Evolutionary conservation across 1,140 invertebrate genomes (phyloP), one percentile per base, ranked within the genome.

Genomic region (Chrysomallon squamiferum): DNA sequence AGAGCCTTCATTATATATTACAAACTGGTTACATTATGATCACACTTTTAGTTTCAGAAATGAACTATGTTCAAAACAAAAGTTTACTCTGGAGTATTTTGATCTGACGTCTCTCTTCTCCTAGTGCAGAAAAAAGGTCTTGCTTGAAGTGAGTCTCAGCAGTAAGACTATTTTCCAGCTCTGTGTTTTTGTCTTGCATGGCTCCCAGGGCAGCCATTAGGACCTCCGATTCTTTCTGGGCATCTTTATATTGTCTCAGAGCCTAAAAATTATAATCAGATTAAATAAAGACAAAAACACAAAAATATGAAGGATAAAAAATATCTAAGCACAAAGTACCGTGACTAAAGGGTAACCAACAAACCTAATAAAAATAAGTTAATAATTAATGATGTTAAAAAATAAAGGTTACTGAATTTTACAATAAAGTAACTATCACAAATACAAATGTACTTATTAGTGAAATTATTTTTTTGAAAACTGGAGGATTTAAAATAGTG

Each of bases 121-220:
- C 96, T 41, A 98, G 89, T 65, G 95, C 96, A 63, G 94, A 96
- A 86, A 98, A 97, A 63, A 99, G 89, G 88, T 98, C 95, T 65
- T 98, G 89, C 87, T 98, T 98, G 84, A 98, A 92, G 66, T 95
- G 89, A 52, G 95, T 99, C 88, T 98, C 96, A 29, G 95, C 94
- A 71, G 93, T 95, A 58, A 99, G 89, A 83, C 93, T 95, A 77
- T 93, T 93, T 87, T 99, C 95, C 63, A 96, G 88, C 82, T 93
- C 93, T 74, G 89, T 84, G 83, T 93, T 95, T 87, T 95, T 94
- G 68, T 95, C 93, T 86, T 95, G 92, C 84, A 96, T 89, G 33
- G 90, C 89, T 66, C 89, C 89, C 47, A 95, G 84, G n/a, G 93
- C 92, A 50, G 90, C 89, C 85, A 94, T 89, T 66, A 95, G 84